These are phyloP conservation scores for Theonella swinhoei DNA, from an alignment of 37 sponge, comb jelly and placozoan genomes.

Conservation along the genomic window DNA sequence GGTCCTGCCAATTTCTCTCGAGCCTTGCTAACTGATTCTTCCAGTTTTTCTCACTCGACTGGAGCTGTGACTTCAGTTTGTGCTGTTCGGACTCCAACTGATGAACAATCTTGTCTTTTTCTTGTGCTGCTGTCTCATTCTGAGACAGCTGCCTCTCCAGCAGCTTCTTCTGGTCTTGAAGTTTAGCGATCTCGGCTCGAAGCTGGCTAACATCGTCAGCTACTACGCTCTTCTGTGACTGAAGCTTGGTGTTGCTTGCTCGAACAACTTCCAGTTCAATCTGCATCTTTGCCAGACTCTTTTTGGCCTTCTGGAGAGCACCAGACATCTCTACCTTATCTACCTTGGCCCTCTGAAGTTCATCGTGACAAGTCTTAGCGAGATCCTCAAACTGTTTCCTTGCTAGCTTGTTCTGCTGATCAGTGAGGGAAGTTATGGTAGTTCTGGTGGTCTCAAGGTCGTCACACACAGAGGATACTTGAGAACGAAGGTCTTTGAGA, in stretches of 20 bases:
- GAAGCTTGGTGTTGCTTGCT: slow-evolving; percentile 11
- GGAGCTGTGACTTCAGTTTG: slow-evolving; percentile 3
- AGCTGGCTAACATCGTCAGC: background rate
- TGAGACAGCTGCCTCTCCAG: slow-evolving; percentile 21
- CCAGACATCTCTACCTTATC: background rate
- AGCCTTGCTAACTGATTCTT: slow-evolving; percentile 3
- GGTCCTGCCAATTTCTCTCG: slow-evolving; percentile 34
- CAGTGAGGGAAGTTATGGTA: background rate
- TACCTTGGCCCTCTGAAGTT: background rate
- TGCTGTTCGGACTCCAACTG: background rate
- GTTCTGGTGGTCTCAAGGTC: slow-evolving; percentile 10
- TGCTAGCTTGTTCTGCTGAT: slow-evolving; percentile 5
- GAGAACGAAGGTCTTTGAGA: background rate
- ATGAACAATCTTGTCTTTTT: slow-evolving; percentile 3
- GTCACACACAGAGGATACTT: background rate
- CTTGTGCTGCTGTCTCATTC: slow-evolving; percentile 7
- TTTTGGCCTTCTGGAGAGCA: slow-evolving; percentile 5
- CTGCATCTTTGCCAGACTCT: slow-evolving; percentile 3
- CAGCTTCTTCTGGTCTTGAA: slow-evolving; percentile 39
- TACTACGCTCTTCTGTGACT: slow-evolving; percentile 4
- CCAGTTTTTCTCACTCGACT: slow-evolving; percentile 18
- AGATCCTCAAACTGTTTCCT: slow-evolving; percentile 10
- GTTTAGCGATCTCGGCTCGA: slow-evolving; percentile 10
- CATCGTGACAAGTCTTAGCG: slow-evolving; percentile 12
- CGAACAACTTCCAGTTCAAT: background rate